phyloP scores from a whole-genome alignment of 2,113 vertebrate species.

The Setophaga kirtlandii region DNA sequence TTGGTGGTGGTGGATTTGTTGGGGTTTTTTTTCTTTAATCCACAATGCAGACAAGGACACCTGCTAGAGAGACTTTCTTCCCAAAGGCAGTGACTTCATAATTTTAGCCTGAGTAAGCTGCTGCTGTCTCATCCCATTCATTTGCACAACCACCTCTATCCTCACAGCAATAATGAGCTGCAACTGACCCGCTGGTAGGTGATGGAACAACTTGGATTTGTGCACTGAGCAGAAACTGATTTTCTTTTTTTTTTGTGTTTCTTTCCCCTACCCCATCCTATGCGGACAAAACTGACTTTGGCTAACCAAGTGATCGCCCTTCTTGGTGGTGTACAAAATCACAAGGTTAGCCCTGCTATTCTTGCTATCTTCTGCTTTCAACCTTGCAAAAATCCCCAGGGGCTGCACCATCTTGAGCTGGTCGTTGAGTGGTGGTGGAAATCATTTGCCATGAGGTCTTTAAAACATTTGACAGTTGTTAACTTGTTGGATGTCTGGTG shows the following conservation, averaged over 20 bases:
- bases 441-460: background rate
- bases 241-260: background rate
- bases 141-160: background rate
- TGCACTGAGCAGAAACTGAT: background rate
- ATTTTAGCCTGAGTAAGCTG: constrained; percentile 7
- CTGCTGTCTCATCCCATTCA: background rate
- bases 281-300: background rate
- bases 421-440: background rate
- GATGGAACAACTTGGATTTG: background rate
- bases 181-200: background rate
- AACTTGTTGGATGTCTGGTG: background rate
- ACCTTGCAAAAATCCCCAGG: background rate
- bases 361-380: background rate
- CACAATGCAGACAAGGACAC: background rate
- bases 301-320: background rate
- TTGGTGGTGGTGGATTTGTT: background rate
- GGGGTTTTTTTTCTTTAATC: background rate
- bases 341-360: background rate
- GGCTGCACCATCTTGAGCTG: background rate
- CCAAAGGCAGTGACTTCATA: background rate
- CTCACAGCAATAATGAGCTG: background rate
- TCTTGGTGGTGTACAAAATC: background rate
- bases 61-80: constrained; percentile 10
- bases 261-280: background rate
- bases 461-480: background rate